Base-by-base conservation (phyloP, 2,888 invertebrate genomes). In the Amphimallon solstitiale region DNA sequence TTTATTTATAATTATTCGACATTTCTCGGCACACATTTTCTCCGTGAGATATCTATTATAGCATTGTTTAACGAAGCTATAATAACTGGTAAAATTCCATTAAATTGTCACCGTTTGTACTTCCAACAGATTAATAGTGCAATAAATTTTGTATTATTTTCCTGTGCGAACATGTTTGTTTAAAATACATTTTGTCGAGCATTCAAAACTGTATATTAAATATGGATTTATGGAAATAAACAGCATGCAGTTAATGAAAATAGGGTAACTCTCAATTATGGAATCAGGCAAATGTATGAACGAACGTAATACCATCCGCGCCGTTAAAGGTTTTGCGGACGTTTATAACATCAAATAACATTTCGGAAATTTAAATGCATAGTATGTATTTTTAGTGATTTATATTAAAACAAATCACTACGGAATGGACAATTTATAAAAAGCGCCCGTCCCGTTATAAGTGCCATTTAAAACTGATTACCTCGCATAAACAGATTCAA, bases 401-500 rank as follows among this genome's bases (percentile, higher is more conserved):
- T 66, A 66, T 60, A 61, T 60, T 66, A 66, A 61, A 52, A 61
- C 61, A 66, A 66, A 66, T 66, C 63, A 63, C 38, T 49, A 21
- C 54, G 29, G 38, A 66, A 66, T 63, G 51, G 63, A 49, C 59
- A 67, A 63, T 59, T 56, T 56, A 62, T 59, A 56, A 49, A 67
- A 63, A 67, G 62, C 17, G 48, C 29, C 38, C 48, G 63, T 59
- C 29, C 43, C 43, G 65, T 67, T 68, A 69, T 70, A 68, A 68
- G 66, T 68, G 68, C 68, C 65, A 68, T 73, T 77, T 72, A 78
- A 79, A 79, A 80, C 76, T 78, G 80, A 81, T 81, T 79, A 79
- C 76, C 79, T 77, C 78, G 76, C 77, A 79, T 76, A 79, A 79
- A 77, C 78, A 78, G 77, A 79, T 79, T 78, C 77, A 76, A 74